These are phyloP conservation scores for Drosophila silvestris DNA, from an alignment of 2,888 invertebrate species.

Conservation along the genomic window DNA sequence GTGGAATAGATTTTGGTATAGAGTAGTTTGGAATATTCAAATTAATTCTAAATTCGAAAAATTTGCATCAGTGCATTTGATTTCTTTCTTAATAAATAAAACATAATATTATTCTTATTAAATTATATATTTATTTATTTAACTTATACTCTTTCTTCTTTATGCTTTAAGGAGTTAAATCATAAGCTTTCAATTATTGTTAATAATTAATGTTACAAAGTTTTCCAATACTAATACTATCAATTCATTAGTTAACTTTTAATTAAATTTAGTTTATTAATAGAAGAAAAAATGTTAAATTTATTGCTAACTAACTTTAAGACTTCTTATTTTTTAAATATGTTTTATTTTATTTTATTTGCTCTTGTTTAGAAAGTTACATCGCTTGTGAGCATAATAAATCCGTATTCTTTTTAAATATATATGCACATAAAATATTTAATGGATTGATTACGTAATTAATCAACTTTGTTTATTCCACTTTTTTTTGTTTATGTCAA, in stretches of 20 bases:
- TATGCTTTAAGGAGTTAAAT: neutral
- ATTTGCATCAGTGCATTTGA: neutral
- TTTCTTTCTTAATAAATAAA: neutral
- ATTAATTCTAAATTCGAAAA: conserved; percentile 3
- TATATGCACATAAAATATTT: neutral
- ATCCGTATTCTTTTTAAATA: neutral
- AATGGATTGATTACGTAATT: neutral
- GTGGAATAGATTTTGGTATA: neutral
- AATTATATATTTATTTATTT: neutral
- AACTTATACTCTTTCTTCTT: neutral
- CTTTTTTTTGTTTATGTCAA: neutral
- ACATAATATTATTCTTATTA: neutral
- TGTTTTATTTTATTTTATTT: neutral
- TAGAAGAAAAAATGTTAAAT: neutral
- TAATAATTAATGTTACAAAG: neutral
- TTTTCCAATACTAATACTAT: neutral
- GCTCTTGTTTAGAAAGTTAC: neutral
- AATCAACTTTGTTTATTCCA: neutral
- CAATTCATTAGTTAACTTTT: neutral
- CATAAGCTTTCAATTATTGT: neutral
- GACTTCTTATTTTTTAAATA: neutral
- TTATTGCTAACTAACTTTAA: neutral
- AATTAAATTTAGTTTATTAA: neutral
- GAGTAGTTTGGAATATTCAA: neutral
- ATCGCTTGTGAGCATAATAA: no score